Evolutionary conservation across 2,888 invertebrate genomes (phyloP), one percentile per base, ranked within the genome.

Genomic region (Sylvicola cinctus): DNA sequence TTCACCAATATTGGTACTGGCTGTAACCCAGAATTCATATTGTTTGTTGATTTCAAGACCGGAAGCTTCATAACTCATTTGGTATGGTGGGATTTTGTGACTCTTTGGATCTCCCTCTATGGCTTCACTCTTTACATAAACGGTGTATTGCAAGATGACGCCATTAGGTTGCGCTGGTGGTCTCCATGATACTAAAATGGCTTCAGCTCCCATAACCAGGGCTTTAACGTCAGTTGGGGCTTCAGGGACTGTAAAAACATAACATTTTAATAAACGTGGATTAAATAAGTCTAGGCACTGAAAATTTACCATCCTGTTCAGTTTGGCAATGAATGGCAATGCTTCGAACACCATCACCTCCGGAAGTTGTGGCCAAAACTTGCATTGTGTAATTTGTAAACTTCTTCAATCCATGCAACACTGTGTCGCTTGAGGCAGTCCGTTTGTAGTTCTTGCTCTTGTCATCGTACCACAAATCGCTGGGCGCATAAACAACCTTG

Each of bases 301-400:
- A 35, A 29, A 36, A 42, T 53, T 58, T 58, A 88, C 90, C 84
- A 58, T 93, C 93, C 62, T 93, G 90, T 64, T 88, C 85, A 33
- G 93, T 93, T 61, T 81, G 81, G 54, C 91, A 88, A 56, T 85
- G 85, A 45, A 91, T 84, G 38, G 58, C 45, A n/a, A 48, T 46
- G 44, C 58, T 58, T 44, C 85, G 73, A 31, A 88, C 88, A 40
- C 93, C 91, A 55, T 93, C 91, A 10, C 95, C 95, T 42, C 88
- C 91, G 36, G 88, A 79, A 6, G 93, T 93, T 48, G 79, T 91
- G 15, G 93, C 90, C 45, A 91, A 61, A 23, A 95, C 88, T 66
- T 91, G 88, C 74, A 95, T 85, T 37, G 88, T 91, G 60, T 93
- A 95, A 61, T 95, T 93, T 3, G 91, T 93, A 61, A 77, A 91